Conservation (phyloP, 2,888 invertebrate genomes). For the Epirrhoe alternata region DNA sequence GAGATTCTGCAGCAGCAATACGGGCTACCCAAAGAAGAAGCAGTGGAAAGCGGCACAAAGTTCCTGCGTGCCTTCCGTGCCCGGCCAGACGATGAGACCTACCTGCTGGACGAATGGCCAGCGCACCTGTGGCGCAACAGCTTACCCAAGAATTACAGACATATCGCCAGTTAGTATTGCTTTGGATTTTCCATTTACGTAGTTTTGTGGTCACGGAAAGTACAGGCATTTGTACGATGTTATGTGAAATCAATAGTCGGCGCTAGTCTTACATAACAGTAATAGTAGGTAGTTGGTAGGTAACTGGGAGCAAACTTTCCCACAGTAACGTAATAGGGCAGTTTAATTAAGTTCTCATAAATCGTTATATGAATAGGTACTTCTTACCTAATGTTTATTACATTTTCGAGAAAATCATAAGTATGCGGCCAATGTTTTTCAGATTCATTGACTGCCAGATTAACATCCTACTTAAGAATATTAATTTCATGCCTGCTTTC, state of each 20-base stretch:
- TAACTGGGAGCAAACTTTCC: no score
- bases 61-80: constrained; percentile 92
- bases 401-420: neutral
- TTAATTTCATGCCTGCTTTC: constrained; percentile 2
- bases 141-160: constrained; percentile 89
- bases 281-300: neutral
- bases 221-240: neutral
- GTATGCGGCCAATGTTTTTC: neutral
- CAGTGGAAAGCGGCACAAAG: constrained; percentile 87
- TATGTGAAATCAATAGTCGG: neutral
- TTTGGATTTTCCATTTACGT: neutral
- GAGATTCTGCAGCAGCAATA: constrained; percentile 86
- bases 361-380: neutral
- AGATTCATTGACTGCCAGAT: neutral
- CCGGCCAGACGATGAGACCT: constrained; percentile 91
- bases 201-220: neutral
- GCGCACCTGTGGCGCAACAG: constrained; percentile 91
- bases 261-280: neutral
- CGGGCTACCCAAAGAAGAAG: constrained; percentile 87
- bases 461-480: neutral
- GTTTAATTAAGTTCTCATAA: neutral
- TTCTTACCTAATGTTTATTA: no score
- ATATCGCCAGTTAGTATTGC: constrained; percentile 87
- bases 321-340: no score
- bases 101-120: constrained; percentile 91